Conservation (phyloP, 2,797 vertebrate genomes). For the Chelonia mydas region DNA sequence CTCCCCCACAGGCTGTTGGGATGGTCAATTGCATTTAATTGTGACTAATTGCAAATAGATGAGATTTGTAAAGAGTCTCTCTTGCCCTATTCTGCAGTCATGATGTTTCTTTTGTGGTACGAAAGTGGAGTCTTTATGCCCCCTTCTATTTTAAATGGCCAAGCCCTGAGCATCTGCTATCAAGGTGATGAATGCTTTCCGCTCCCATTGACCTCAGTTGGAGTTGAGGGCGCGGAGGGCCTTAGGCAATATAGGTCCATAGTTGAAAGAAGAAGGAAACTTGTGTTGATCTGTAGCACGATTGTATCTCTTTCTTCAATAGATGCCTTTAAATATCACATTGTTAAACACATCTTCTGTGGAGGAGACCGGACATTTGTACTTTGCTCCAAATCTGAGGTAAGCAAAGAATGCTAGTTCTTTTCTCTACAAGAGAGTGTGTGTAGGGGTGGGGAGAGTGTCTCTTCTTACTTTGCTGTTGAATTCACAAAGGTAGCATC, state of each 20-base stretch:
- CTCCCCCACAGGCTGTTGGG: not conserved
- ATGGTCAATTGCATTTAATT: not conserved
- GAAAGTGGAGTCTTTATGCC: not conserved
- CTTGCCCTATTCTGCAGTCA: not conserved
- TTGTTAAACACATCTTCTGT: constrained; percentile 92
- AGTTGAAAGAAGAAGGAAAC: not conserved
- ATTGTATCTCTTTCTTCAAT: constrained; percentile 35
- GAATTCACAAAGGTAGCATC: not conserved
- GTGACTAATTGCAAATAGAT: not conserved
- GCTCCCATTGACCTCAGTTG: not conserved
- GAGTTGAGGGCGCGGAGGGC: not conserved
- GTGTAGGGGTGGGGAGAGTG: not conserved
- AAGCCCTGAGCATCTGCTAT: not conserved
- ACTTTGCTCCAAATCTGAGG: constrained; percentile 90
- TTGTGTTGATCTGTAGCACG: not conserved
- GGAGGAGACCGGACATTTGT: constrained; percentile 96
- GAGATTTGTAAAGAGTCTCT: not conserved
- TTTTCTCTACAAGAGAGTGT: not conserved
- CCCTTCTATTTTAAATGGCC: not conserved
- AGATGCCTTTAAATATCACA: constrained; percentile 83
- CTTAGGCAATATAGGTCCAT: not conserved
- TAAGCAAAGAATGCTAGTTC: constrained; percentile 70
- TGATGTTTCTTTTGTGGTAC: not conserved
- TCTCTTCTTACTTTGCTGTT: not conserved
- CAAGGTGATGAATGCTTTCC: not conserved